A percentile compares a stretch with the other conserved stretches of the same genome.
Evolutionary conservation across 2,888 invertebrate species (phyloP).

Genomic region (Morpho helenor): DNA sequence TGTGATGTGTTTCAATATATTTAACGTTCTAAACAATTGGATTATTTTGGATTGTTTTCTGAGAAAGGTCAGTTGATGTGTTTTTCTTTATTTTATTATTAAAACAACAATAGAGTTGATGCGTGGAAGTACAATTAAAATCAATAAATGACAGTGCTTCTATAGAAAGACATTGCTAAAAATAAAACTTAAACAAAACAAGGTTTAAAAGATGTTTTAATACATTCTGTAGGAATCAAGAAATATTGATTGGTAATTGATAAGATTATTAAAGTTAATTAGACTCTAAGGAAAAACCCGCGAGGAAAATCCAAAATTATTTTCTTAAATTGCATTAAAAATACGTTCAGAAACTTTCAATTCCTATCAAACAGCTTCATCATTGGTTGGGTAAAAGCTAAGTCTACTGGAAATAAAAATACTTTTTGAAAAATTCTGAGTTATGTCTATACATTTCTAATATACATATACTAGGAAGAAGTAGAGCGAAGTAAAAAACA

Average conservation of each 20-base stretch:
- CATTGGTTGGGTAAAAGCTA: too few species aligned
- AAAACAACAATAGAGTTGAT: neutral
- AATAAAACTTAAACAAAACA: neutral
- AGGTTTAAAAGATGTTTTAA: neutral
- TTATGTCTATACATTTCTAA: too few species aligned
- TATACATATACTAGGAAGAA: too few species aligned
- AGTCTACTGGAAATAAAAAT: too few species aligned
- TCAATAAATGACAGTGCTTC: conserved; percentile 19
- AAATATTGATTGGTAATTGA: conserved; percentile 13
- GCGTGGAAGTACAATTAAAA: conserved; percentile 10
- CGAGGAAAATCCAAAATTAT: too few species aligned
- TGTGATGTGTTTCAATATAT: conserved; percentile 52
- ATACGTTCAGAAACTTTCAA: too few species aligned
- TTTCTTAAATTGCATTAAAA: too few species aligned
- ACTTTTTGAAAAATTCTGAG: too few species aligned
- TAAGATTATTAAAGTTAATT: too few species aligned
- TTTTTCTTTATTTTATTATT: conserved; percentile 7
- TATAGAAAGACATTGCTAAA: neutral
- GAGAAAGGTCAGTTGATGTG: conserved; percentile 26
- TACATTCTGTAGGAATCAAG: neutral
- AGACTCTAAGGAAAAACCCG: too few species aligned
- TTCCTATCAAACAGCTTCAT: too few species aligned
- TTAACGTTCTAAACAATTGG: conserved; percentile 39
- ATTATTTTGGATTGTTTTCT: conserved; percentile 34
- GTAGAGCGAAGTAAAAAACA: too few species aligned